phyloP scores from a whole-genome alignment of 2,113 vertebrate genomes.

The Limnothrissa miodon region DNA sequence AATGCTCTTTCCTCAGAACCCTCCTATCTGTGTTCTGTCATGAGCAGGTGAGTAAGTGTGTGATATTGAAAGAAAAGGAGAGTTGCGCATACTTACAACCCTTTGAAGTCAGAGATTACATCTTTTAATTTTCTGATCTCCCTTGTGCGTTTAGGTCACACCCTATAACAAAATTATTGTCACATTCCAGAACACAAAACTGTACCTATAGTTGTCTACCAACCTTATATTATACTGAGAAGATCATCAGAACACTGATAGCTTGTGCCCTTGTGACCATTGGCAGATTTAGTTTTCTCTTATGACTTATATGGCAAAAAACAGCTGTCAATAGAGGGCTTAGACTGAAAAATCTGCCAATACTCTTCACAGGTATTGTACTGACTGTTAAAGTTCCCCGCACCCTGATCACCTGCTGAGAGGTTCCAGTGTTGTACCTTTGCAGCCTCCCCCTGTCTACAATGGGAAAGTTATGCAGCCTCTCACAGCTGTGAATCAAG shows the following conservation, averaged over 20 bases:
- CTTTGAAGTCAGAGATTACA: neutral
- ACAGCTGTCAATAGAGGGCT: too few species aligned
- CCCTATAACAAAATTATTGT: neutral
- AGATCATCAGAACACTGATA: too few species aligned
- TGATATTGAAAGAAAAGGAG: conserved; percentile 5
- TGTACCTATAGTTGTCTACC: neutral
- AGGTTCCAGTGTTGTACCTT: conserved; percentile 50
- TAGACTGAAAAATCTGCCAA: too few species aligned
- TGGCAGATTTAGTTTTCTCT: too few species aligned
- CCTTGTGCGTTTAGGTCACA: neutral
- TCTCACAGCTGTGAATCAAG: conserved; percentile 52
- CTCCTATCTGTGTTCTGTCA: neutral
- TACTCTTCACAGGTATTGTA: too few species aligned
- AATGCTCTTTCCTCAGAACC: too few species aligned
- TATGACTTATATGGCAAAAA: too few species aligned
- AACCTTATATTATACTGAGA: too few species aligned
- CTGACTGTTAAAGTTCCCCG: conserved; percentile 51
- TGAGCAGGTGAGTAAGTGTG: neutral
- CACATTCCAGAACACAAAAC: neutral
- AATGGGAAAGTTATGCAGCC: conserved; percentile 60
- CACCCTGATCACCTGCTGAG: conserved; percentile 45
- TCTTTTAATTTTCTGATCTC: conserved; percentile 2
- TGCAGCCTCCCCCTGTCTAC: conserved; percentile 53
- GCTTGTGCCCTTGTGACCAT: too few species aligned
- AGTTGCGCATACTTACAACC: neutral